Base-by-base conservation (phyloP, 2,113 vertebrate genomes). In the Peromyscus polionotus region DNA sequence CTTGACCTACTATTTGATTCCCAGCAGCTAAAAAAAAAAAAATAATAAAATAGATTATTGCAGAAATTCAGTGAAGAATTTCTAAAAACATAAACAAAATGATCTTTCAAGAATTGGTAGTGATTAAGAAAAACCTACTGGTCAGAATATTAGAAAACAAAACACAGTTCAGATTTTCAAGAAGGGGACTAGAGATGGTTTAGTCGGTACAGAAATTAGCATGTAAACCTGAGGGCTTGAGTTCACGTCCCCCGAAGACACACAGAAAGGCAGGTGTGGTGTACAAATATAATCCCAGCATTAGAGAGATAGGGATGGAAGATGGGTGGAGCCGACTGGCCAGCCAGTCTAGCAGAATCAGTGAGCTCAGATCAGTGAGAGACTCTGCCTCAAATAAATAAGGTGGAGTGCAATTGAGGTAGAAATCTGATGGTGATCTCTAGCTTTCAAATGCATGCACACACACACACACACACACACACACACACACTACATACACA, bases 81-180 rank as follows among this genome's bases (percentile, higher is more conserved):
- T 70, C 28, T 88, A 48, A 77, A 88, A 90, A 77, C 6, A n/a
- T 79, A 65, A 61, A 90, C 17, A 87, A 95, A 95, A 93, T 81
- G 76, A 88, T 28, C 87, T 94, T 94, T 91, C 73, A 91, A 94
- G 39, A 93, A 91, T 80, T 68, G 93, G 12, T 75, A 87, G 73
- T 68, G 86, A 89, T 92, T 84, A 85, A 95, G n/a, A 81, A 91
- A 70, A 70, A 86, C 51, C 68, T 91, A 85, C 59, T 84, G 42
- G 22, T 9, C 86, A 24, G 17, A 86, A 57, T 95, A 88, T 89
- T 87, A 7, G 33, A 94, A 36, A 94, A 93, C 68, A 14, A 95
- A n/a, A 83, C n/a, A 72, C 79, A 5, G 39, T 57, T 96, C 45
- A 80, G 77, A 87, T 4, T 51, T 92, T 45, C 51, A 36, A 77